These are phyloP conservation scores for Neotoxoptera formosana DNA, from an alignment of 1,140 invertebrate species.

Conservation along the genomic window DNA sequence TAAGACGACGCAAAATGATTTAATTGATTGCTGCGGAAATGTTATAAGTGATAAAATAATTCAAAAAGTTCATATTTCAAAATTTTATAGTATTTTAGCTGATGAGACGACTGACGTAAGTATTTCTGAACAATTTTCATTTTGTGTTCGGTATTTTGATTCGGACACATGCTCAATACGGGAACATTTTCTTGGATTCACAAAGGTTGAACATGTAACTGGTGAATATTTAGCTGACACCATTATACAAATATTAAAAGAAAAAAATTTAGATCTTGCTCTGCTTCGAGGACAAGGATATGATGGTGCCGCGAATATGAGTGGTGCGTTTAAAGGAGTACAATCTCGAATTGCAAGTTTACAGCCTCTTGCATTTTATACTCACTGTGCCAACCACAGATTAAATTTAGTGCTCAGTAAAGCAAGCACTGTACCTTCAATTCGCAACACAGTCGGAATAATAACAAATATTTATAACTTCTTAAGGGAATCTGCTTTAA, in stretches of 20 bases:
- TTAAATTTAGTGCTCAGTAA: conserved; percentile 52
- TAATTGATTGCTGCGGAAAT: conserved; percentile 59
- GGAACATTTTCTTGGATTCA: conserved; percentile 43
- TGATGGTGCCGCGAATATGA: conserved; percentile 45
- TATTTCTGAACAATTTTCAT: conserved; percentile 60
- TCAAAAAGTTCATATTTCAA: conserved; percentile 58
- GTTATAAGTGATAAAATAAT: conserved; percentile 59
- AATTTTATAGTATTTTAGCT: conserved; percentile 59
- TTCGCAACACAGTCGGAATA: conserved; percentile 59
- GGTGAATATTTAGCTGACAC: conserved; percentile 30
- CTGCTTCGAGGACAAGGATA: conserved; percentile 44
- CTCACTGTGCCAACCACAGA: conserved; percentile 30
- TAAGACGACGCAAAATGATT: conserved; percentile 59
- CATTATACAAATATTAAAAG: conserved; percentile 32
- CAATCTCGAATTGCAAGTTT: no score
- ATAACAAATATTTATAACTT: conserved; percentile 54
- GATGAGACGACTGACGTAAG: conserved; percentile 60
- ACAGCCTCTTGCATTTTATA: conserved; percentile 44
- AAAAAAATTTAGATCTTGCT: conserved; percentile 4
- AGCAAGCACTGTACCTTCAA: conserved; percentile 50
- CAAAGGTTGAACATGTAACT: conserved; percentile 7
- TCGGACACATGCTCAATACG: not conserved
- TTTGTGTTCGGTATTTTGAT: conserved; percentile 59
- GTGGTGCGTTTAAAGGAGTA: conserved; percentile 35
- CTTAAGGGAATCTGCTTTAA: conserved; percentile 16